Conservation (phyloP, 2,888 invertebrate species). For the Serrognathus titanus region DNA sequence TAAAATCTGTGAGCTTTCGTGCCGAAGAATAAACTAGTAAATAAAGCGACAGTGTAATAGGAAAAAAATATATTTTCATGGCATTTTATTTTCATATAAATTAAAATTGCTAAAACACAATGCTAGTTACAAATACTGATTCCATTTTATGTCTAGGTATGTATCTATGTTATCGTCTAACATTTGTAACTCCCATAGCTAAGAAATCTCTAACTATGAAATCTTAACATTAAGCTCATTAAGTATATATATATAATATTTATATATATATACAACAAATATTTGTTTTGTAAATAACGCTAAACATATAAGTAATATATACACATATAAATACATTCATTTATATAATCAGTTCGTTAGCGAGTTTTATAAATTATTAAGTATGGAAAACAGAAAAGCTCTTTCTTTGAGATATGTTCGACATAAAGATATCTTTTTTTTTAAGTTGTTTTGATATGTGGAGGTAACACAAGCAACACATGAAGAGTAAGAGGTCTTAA, state of each 20-base stretch:
- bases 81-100: constrained; percentile 26
- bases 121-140: constrained; percentile 23
- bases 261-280: constrained; percentile 8
- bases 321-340: constrained; percentile 16
- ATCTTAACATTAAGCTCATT: constrained; percentile 25
- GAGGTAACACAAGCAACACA: too few species aligned
- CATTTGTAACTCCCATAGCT: constrained; percentile 7
- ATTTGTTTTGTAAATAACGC: constrained; percentile 15
- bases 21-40: background rate
- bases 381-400: constrained; percentile 4
- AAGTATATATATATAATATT: constrained; percentile 16
- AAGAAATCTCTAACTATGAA: constrained; percentile 18
- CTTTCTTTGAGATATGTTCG: background rate
- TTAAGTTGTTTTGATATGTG: too few species aligned
- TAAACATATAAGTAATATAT: constrained; percentile 16
- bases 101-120: constrained; percentile 29
- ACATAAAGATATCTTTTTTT: too few species aligned
- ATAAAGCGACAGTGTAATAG: constrained; percentile 14
- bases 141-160: constrained; percentile 1
- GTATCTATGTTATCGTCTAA: constrained; percentile 13
- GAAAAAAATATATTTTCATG: constrained; percentile 28
- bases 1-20: background rate
- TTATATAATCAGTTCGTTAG: constrained; percentile 12
- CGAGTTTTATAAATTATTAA: constrained; percentile 8
- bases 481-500: too few species aligned